Base-by-base conservation (phyloP, 1,140 invertebrate species). In the Platyura marginata region DNA sequence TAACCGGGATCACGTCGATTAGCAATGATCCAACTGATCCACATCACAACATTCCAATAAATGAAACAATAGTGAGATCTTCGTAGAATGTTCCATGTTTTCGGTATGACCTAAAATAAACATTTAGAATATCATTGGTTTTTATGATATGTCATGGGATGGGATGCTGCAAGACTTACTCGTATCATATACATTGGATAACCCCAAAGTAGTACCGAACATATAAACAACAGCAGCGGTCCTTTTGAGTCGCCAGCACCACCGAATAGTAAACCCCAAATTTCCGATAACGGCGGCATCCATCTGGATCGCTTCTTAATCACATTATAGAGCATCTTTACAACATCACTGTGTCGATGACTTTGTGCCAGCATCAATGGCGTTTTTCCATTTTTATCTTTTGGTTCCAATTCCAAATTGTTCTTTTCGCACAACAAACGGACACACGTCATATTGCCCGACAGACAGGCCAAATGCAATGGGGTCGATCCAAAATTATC, bases 401-500 rank as follows among this genome's bases (percentile, higher is more conserved):
- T 67, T 1, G 85, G 77, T 50, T 87, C 79, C 38, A 92, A 59
- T 51, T 89, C 85, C 36, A 55, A 37, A 47, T 56, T 54, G 49
- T 84, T 82, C 67, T 91, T 89, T 61, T 91, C 84, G 63, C 87
- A 85, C 29, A 89, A 64, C 49, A 87, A 65, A 47, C 83, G 72
- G 33, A 84, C 81, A 49, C 82, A 88, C 29, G 71, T 74, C 2
- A 83, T 69, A 53, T 86, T 89, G 1, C 88, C 88, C 16, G 83
- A 89, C 3, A 92, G 68, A 54, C 86, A 90, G n/a, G 88, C 86
- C 48, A 94, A 64, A 61, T 94, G 89, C n/a, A 94, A 62, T 0
- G 88, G 84, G 1, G 87, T 92, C 1, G 89, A 91, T 8, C 87
- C 88, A 57, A 89, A 92, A 59, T 91, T 87, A 61, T 94, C 88